These are phyloP conservation scores for Uloborus plumipes DNA, from an alignment of 2,888 invertebrate genomes.

Conservation along the genomic window DNA sequence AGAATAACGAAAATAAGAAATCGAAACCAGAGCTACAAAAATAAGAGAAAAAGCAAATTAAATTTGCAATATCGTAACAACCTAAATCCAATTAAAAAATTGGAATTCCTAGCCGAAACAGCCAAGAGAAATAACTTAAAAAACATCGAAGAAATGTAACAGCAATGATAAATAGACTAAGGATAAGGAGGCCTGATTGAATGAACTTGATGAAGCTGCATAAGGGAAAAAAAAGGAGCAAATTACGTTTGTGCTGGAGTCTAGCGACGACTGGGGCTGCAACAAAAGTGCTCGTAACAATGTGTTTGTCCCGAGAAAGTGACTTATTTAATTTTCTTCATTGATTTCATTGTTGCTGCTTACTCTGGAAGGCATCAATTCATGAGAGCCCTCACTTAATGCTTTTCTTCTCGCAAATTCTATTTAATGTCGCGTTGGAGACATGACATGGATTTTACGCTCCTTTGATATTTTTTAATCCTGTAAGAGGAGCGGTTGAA, in stretches of 20 bases:
- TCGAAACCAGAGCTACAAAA: constrained; percentile 7
- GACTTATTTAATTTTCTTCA: constrained; percentile 60
- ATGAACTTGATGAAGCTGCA: constrained; percentile 42
- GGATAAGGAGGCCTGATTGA: constrained; percentile 33
- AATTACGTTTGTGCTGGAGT: constrained; percentile 37
- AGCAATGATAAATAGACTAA: constrained; percentile 37
- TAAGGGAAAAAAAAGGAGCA: constrained; percentile 29
- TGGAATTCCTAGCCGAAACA: constrained; percentile 28
- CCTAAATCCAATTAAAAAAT: constrained; percentile 47
- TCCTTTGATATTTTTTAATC: too few species aligned
- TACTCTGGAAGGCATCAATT: constrained; percentile 17
- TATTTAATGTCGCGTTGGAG: constrained; percentile 32
- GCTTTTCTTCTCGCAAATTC: constrained; percentile 21
- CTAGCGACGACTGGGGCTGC: constrained; percentile 3
- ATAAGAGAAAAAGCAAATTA: constrained; percentile 16
- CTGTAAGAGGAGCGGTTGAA: too few species aligned
- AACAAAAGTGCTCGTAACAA: constrained; percentile 55
- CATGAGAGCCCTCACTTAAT: constrained; percentile 20
- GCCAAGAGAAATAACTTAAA: neutral
- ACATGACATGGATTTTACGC: constrained; percentile 15
- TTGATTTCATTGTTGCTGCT: constrained; percentile 56
- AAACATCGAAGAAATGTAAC: constrained; percentile 17
- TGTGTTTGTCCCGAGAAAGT: constrained; percentile 47
- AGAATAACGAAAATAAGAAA: constrained; percentile 6
- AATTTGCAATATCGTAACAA: constrained; percentile 43